A percentile compares a stretch with the other conserved stretches of the same genome.
Conservation (phyloP, 64 coral and sea anemone genomes). For the Montipora sp. region DNA sequence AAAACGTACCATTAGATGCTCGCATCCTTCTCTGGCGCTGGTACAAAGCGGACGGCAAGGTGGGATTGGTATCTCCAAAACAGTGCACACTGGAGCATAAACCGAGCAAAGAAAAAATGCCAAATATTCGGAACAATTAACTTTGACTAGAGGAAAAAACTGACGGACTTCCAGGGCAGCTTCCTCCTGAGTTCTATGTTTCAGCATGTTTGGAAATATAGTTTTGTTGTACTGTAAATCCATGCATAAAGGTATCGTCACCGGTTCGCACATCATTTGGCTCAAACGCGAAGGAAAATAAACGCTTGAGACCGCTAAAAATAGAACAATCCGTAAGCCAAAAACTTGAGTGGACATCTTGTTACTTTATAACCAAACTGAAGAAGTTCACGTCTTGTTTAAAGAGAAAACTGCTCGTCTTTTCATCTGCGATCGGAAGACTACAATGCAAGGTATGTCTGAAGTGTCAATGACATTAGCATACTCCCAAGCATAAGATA, state of each 20-base stretch:
- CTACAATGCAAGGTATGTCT: not conserved
- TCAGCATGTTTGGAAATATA: constrained; percentile 90
- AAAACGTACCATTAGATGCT: constrained; percentile 74
- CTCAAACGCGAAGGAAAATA: constrained; percentile 73
- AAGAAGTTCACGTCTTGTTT: not conserved
- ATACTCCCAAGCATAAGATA: constrained; percentile 9
- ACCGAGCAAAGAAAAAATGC: constrained; percentile 92
- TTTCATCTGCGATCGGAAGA: not conserved
- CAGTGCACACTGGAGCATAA: constrained; percentile 89
- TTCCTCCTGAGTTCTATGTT: constrained; percentile 85
- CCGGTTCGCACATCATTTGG: constrained; percentile 82
- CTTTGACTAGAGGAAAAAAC: constrained; percentile 89
- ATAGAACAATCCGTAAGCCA: constrained; percentile 39
- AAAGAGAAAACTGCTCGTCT: not conserved
- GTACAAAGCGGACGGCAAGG: constrained; percentile 84
- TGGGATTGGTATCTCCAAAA: constrained; percentile 73
- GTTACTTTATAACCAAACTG: not conserved
- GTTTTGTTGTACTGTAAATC: constrained; percentile 87
- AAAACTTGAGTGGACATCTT: constrained; percentile 8
- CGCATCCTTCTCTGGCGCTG: constrained; percentile 73
- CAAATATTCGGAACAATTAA: constrained; percentile 82
- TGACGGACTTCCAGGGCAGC: constrained; percentile 89
- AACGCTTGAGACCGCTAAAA: constrained; percentile 56
- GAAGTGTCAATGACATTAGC: constrained; percentile 72
- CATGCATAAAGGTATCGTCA: constrained; percentile 79